Conservation (phyloP, 2,888 invertebrate genomes). For the Leptopilina myrica region DNA sequence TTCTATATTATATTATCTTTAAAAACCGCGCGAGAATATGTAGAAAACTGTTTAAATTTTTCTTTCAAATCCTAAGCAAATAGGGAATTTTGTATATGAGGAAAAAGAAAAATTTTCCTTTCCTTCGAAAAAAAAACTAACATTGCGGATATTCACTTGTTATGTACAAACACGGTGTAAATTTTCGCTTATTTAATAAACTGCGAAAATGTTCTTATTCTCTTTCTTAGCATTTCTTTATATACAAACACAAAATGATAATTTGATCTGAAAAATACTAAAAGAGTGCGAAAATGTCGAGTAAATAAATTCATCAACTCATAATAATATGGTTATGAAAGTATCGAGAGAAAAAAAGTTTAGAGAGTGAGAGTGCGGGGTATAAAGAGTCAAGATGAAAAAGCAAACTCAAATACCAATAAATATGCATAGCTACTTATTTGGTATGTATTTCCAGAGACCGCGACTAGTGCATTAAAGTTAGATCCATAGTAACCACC, state of each 20-base stretch:
- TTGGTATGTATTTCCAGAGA: constrained; percentile 26
- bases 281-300: background rate
- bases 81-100: no score
- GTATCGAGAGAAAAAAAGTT: background rate
- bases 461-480: constrained; percentile 56
- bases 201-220: no score
- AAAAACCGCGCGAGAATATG: no score
- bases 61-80: no score
- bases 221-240: no score
- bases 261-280: no score
- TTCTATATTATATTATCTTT: no score
- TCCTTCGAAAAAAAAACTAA: no score
- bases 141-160: no score
- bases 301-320: background rate
- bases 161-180: background rate
- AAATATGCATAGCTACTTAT: constrained; percentile 34
- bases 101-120: no score
- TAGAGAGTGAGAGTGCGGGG: constrained; percentile 31
- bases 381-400: constrained; percentile 30
- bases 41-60: no score
- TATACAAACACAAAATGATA: no score
- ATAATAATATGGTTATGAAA: background rate
- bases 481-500: constrained; percentile 60
- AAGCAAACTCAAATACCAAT: constrained; percentile 10
- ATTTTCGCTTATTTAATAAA: background rate